phyloP scores from a whole-genome alignment of 30 jellyfish, hydroid and myxozoan species.

The Hydractinia symbiolongicarpus region DNA sequence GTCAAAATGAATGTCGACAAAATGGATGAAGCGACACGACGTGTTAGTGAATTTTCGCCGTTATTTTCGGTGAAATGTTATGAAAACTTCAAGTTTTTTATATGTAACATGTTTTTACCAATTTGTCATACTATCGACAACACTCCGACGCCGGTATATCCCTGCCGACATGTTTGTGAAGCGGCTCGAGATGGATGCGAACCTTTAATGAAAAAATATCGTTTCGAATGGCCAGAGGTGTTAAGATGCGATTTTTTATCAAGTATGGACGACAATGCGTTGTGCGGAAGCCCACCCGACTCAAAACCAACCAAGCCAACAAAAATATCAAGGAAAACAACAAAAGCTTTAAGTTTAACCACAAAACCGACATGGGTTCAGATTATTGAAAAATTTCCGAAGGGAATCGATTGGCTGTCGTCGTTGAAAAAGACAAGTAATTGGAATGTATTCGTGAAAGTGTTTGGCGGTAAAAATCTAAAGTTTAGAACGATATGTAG shows the following conservation, averaged over 20 bases:
- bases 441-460: neutral
- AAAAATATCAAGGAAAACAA: neutral
- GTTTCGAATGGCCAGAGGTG: slow-evolving; percentile 76
- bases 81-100: slow-evolving; percentile 55
- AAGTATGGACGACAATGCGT: slow-evolving; percentile 3
- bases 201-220: slow-evolving; percentile 62
- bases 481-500: neutral
- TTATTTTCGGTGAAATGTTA: slow-evolving; percentile 64
- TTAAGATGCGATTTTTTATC: slow-evolving; percentile 60
- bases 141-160: slow-evolving; percentile 64
- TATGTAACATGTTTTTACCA: slow-evolving; percentile 84
- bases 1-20: slow-evolving; percentile 61
- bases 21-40: slow-evolving; percentile 62
- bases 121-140: slow-evolving; percentile 60
- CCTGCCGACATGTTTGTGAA: slow-evolving; percentile 91
- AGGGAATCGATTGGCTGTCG: neutral
- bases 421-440: neutral
- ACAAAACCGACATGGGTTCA: slow-evolving; percentile 11
- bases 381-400: slow-evolving; percentile 10
- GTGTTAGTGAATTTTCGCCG: slow-evolving; percentile 71
- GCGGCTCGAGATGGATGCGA: slow-evolving; percentile 81
- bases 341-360: neutral
- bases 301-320: neutral
- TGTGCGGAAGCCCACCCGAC: slow-evolving; percentile 61
- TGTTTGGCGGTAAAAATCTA: neutral